Base-by-base conservation (phyloP, 2,113 vertebrate species). In the Pelvicachromis taeniatus region DNA sequence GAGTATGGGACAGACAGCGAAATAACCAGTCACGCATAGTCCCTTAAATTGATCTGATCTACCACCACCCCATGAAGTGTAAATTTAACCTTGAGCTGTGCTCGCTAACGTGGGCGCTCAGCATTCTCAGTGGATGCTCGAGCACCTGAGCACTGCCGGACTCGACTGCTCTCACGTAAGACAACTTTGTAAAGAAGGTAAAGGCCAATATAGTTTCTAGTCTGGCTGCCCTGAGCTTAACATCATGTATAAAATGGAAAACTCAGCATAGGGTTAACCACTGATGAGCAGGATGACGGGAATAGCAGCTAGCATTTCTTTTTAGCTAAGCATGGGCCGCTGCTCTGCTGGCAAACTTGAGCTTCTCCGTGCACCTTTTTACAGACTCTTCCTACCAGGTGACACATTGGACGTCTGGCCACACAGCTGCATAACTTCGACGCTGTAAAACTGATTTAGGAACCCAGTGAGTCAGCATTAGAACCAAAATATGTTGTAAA, bases 1-100 rank as follows among this genome's bases (percentile, higher is more conserved):
- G n/a, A 23, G 53, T 54, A 29, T 8, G 17, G 42, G 68, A 0
- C 9, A 19, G 6, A 31, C 6, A 31, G 26, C 6, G 4, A 50
- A 50, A 75, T 75, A 75, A 75, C 45, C 68, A 75, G 16, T 73
- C 42, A 75, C 6, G 1, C 2, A 0, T 19, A 75, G 42, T 75
- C 29, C 23, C 42, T 75, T 50, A 31, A 50, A 50, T 31, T 75
- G 9, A 75, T 50, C 16, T 16, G 31, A n/a, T 75, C 68, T 50
- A 50, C 26, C 23, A 75, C 0, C 68, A n/a, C 9, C 26, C 23
- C 4, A 45, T 31, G 23, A 73, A 0, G 23, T 31, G 12, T 50
- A 73, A 3, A 73, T 73, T 50, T 50, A 73, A 73, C 68, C 16
- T 50, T 1, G 23, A 50, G 42, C 23, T 31, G 45, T 50, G 16